Evolutionary conservation across 2,888 invertebrate species (phyloP), one percentile per base, ranked within the genome.

Genomic region (Idaea biselata): DNA sequence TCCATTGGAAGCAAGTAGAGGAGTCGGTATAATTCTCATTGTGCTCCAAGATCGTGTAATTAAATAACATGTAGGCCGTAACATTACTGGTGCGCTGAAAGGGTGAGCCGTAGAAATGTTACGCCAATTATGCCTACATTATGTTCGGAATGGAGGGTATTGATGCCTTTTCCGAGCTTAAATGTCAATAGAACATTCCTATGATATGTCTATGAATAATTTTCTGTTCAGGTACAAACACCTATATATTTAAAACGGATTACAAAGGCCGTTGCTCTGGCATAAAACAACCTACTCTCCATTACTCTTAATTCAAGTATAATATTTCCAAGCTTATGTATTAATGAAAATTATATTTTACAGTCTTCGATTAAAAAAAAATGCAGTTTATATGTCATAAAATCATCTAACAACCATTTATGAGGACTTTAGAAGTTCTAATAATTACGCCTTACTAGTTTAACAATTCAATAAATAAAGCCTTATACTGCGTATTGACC

Each of bases 51-150:
- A 91, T 90, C 90, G 86, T 82, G 87, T 92, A 92, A 92, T 92
- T 91, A 91, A 92, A 92, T 91, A 91, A 92, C 89, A 91, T 90
- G 89, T 89, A 91, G 87, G 86, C 87, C 82, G 84, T 87, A 85
- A 88, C 88, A 86, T 91, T 86, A 87, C 86, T 85, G 82, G 82
- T 83, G 88, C 87, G 89, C 90, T 90, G 88, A 91, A 89, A 91
- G 91, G 91, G 91, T 91, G 86, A 83, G 82, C 86, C 87, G 84
- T 87, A 86, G 90, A 88, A 91, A 91, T 91, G 91, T 87, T 89
- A 88, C 89, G 91, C 91, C 91, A 91, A 91, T 91, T 91, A 91
- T 91, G 90, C 85, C 89, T 89, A 88, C 88, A 89, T 91, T 89
- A 91, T 90, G 89, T 82, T 78, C 75, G 89, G 88, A 88, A 90